Evolutionary conservation across 2,888 invertebrate genomes (phyloP).

Genomic region (Harpalus rubripes): DNA sequence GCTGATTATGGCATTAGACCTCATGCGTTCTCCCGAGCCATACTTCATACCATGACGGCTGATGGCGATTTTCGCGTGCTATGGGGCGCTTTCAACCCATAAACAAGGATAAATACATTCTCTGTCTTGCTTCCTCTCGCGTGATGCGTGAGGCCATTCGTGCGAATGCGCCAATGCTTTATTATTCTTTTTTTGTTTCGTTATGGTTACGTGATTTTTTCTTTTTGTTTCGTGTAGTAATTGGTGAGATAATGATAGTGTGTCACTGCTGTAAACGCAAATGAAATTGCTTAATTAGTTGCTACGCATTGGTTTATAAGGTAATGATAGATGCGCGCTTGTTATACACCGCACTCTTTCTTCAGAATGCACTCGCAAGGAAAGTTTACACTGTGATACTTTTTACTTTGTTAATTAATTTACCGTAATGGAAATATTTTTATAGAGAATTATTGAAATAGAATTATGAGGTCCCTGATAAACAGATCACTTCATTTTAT

Average conservation of each 20-base stretch:
- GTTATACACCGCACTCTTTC: not conserved
- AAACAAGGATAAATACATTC: slow-evolving; percentile 39
- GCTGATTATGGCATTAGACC: slow-evolving; percentile 59
- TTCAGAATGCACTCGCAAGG: not conserved
- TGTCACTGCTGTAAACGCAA: slow-evolving; percentile 61
- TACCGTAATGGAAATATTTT: not conserved
- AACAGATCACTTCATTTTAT: slow-evolving; percentile 26
- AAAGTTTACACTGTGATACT: slow-evolving; percentile 4
- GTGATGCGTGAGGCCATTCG: slow-evolving; percentile 49
- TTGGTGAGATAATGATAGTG: slow-evolving; percentile 59
- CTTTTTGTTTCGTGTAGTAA: slow-evolving; percentile 55
- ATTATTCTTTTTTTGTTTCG: slow-evolving; percentile 56
- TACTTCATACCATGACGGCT: slow-evolving; percentile 51
- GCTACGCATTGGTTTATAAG: slow-evolving; percentile 46
- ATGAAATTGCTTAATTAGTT: slow-evolving; percentile 60
- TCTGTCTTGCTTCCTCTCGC: slow-evolving; percentile 29
- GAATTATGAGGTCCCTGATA: slow-evolving; percentile 1
- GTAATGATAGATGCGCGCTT: slow-evolving; percentile 40
- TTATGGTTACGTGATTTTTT: slow-evolving; percentile 56
- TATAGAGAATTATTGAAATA: slow-evolving; percentile 5
- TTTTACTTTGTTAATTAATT: not conserved
- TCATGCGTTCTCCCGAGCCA: slow-evolving; percentile 34
- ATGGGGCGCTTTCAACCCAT: slow-evolving; percentile 53
- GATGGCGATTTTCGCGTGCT: slow-evolving; percentile 60
- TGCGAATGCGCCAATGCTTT: slow-evolving; percentile 51